phyloP scores from a whole-genome alignment of 2,113 vertebrate species.

The Elephas maximus region DNA sequence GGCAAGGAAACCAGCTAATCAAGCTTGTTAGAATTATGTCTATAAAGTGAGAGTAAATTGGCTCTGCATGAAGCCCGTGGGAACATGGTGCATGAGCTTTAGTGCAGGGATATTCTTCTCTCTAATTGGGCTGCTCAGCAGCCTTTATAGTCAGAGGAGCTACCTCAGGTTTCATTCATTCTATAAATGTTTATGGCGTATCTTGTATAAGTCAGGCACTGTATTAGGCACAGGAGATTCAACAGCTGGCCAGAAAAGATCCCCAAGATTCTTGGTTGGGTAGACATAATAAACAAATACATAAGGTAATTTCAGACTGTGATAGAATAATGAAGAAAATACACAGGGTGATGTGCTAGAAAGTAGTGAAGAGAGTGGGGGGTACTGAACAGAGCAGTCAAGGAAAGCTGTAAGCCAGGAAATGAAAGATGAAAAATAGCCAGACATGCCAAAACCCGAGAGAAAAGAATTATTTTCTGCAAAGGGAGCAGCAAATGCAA shows the following conservation, averaged over 20 bases:
- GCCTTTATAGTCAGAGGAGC: conserved; percentile 3
- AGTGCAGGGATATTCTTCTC: background rate
- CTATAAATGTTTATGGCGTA: background rate
- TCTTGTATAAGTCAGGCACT: background rate
- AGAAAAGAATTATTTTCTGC: background rate
- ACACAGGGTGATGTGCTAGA: background rate
- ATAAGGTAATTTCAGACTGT: background rate
- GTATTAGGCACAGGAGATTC: background rate
- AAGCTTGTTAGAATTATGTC: background rate
- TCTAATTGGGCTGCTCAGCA: background rate
- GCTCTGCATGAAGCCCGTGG: background rate
- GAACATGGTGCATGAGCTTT: background rate
- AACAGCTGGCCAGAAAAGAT: background rate
- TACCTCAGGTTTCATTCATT: background rate
- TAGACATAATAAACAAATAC: background rate
- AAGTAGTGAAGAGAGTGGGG: background rate
- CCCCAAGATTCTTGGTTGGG: background rate
- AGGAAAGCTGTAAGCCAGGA: background rate
- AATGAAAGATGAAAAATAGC: background rate
- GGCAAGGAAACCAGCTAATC: background rate
- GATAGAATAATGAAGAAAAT: background rate
- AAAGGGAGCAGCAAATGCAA: background rate
- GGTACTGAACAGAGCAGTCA: background rate
- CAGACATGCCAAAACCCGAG: background rate
- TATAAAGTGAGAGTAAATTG: background rate